These are phyloP conservation scores for Podabrus alpinus DNA, from an alignment of 2,888 invertebrate genomes.

Conservation along the genomic window DNA sequence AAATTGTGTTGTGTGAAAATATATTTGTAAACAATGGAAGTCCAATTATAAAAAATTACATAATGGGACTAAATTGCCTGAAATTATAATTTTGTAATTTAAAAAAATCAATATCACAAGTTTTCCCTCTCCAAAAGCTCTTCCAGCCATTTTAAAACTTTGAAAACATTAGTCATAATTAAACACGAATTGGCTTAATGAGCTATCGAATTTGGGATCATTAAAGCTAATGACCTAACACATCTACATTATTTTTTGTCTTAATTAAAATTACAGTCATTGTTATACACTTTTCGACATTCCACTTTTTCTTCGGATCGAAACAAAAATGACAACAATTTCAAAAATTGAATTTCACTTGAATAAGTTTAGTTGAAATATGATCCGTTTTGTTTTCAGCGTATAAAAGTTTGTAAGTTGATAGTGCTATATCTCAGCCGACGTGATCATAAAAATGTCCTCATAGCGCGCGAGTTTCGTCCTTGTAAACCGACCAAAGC, in stretches of 20 bases:
- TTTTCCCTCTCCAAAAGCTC: not conserved
- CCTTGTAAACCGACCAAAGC: slow-evolving; percentile 43
- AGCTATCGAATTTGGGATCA: not conserved
- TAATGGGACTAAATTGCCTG: not conserved
- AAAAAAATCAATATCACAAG: not conserved
- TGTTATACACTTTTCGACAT: not conserved
- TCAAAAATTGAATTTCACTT: slow-evolving; percentile 51
- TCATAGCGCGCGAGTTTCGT: slow-evolving; percentile 47
- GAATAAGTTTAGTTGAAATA: slow-evolving; percentile 52
- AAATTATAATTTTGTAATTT: not conserved
- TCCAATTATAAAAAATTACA: not conserved
- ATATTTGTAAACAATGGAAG: not conserved
- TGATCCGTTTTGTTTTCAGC: slow-evolving; percentile 56
- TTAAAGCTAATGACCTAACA: not conserved
- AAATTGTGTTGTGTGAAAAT: not conserved
- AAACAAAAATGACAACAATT: slow-evolving; percentile 45
- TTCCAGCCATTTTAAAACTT: not conserved
- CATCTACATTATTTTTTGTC: not conserved
- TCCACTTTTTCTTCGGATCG: not conserved
- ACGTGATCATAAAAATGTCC: slow-evolving; percentile 57
- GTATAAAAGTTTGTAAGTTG: slow-evolving; percentile 56
- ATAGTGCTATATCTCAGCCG: slow-evolving; percentile 57
- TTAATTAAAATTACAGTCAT: not conserved
- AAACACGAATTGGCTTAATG: not conserved
- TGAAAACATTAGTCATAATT: not conserved